Evolutionary conservation across 2,113 vertebrate species (phyloP), one percentile per base, ranked within the genome.

Genomic region (Chaetodon auriga): DNA sequence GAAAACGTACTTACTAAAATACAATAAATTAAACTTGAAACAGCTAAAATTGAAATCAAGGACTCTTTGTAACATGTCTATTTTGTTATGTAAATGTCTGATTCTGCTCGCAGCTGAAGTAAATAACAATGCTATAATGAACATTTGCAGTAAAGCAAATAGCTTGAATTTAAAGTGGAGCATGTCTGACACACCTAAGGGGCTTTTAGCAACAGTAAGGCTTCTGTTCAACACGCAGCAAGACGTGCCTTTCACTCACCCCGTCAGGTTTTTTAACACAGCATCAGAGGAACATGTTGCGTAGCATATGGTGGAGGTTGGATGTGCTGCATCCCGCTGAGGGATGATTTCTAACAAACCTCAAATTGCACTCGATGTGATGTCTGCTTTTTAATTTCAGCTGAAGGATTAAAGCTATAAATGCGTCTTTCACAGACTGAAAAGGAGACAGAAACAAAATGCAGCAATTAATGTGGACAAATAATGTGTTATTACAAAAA

Each of bases 211-310:
- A 6, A 58, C 14, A 35, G 16, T 16, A 57, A 7, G 11, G 30
- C 54, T 11, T 51, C 54, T 75, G 62, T n/a, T 81, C 63, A 46
- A 35, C 25, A 60, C 43, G 16, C 16, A 49, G 63, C 69, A 7
- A 6, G 7, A 11, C n/a, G 15, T 49, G 14, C 1, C 1, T 46
- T 66, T 19, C 25, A 2, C n/a, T 58, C 51, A 18, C 30, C 38
- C 54, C 19, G 66, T 68, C 63, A 72, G 54, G 2, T 21, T 46
- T 46, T 58, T 3, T 61, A 25, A 79, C 75, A 55, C 41, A 49
- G 16, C 54, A 41, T 69, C 68, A 54, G 0, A 16, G 62, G 48
- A 41, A 35, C 76, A n/a, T 9, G 57, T 41, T 61, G 69, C 16
- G 63, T 2, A 45, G 21, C 75, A 46, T 46, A 19, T 58, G 54